A percentile compares a stretch with the other conserved stretches of the same genome.
Conservation (phyloP, 2,797 vertebrate genomes). For the Sandelia bainsii region DNA sequence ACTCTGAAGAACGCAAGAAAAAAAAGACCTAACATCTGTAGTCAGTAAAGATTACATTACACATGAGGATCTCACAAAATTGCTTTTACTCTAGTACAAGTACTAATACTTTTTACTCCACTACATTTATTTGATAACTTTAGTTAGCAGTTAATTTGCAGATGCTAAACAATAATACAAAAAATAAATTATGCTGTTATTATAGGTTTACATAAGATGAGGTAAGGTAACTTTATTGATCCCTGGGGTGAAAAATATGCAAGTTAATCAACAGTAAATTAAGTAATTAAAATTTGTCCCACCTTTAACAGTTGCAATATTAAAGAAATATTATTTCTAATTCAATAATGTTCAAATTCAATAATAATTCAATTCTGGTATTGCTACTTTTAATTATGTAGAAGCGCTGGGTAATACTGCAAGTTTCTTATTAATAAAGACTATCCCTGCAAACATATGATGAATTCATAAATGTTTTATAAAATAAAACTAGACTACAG, state of each 20-base stretch:
- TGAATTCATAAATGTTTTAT: too few relatives aligned
- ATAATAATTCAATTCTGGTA: too few relatives aligned
- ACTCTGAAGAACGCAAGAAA: slow-evolving; percentile 37
- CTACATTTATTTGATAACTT: not conserved
- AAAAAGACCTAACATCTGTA: slow-evolving; percentile 27
- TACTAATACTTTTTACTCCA: not conserved
- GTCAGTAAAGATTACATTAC: slow-evolving; percentile 14
- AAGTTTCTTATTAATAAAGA: too few relatives aligned
- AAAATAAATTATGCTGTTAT: not conserved
- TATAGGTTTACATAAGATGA: not conserved
- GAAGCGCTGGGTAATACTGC: too few relatives aligned
- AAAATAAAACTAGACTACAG: too few relatives aligned
- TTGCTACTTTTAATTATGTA: too few relatives aligned
- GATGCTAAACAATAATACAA: not conserved
- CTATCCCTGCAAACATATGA: too few relatives aligned
- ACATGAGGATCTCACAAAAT: slow-evolving; percentile 17
- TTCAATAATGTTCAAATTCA: too few relatives aligned
- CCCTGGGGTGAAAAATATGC: not conserved
- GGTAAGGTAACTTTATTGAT: not conserved
- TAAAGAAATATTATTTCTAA: too few relatives aligned
- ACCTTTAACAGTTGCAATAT: too few relatives aligned
- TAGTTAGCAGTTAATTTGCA: not conserved
- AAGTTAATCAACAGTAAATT: too few relatives aligned
- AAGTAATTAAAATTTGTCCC: too few relatives aligned
- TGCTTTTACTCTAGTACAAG: not conserved